Base-by-base conservation (phyloP, 92 coral and sea anemone genomes). In the Parazoanthus swiftii region DNA sequence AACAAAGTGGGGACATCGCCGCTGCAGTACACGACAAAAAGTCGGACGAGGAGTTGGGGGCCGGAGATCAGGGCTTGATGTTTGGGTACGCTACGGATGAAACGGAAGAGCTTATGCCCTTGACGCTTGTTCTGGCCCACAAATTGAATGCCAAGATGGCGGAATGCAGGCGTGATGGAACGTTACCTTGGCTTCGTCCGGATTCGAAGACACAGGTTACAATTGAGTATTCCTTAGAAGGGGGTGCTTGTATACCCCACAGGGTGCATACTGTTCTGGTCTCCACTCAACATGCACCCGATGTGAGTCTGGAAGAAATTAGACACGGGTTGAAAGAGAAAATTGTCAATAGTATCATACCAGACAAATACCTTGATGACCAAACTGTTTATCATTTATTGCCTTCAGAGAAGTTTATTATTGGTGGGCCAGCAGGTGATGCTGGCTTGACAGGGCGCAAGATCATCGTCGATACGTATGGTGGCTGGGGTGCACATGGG, bases 401-500 rank as follows among this genome's bases (percentile, higher is more conserved):
- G 46, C 98, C 98, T 3, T 93, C 98, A 0, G 98, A 93, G 14
- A 48, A 76, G 81, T 95, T 95, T 82, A 58, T 89, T 26, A 73
- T 35, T 58, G 98, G 98, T 23, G 98, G 98, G 11, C 98, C 98
- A 26, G 79, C 92, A 33, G 94, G 90, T 16, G 98, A 95, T 86
- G 98, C 93, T 35, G 98, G 98, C 10, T 88, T 95, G 72, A 95
- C 98, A 42, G 98, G 98, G 5, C 96, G 98, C n/a, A 95, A 95
- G 87, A 93, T 95, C 74, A 95, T 95, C 20, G 98, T 95, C 2
- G 98, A 95, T 74, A 95, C 98, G 5, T 95, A 95, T 90, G 98
- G 98, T 51, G 98, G 98, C 8, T 95, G 98, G 98, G 98, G 98
- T 35, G 98, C 98, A 9, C 98, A 95, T 86, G 98, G 98, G 33